Base-by-base conservation (phyloP, 2,113 vertebrate species). In the Grantiella picta region DNA sequence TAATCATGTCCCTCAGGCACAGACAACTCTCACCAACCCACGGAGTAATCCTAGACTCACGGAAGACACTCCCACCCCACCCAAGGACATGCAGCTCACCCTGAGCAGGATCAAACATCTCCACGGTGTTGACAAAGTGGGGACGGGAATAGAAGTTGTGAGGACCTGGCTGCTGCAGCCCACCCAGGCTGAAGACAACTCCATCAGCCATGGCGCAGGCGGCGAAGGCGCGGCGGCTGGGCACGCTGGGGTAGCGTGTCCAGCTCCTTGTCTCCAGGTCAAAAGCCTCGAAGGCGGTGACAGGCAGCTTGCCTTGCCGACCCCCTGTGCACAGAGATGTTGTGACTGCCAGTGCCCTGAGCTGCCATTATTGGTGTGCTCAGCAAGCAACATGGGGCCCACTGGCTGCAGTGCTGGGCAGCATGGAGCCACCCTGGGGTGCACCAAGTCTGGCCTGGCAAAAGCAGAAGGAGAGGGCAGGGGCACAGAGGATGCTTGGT, bases 71-170 rank as follows among this genome's bases (percentile, higher is more conserved):
- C 52, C 56, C 90, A 78, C 31, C 31, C 31, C 75, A 75, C 42
- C 28, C 61, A 70, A n/a, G 35, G n/a, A 61, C 45, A 61, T 0
- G 1, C 15, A 54, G 47, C 98, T 98, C 96, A 99, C 99, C 99
- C 95, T 99, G 99, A 2, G 98, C 98, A 4, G 99, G 95, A 96
- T 99, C 98, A 21, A 99, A 99, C 97, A 99, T 99, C 97, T 99
- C 99, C 97, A 99, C 98, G 12, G 99, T 99, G 98, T 98, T 99
- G 97, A 99, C 99, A 11, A 99, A 99, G 97, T 99, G 99, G 61
- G 99, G 99, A 68, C 99, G 98, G 71, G 99, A 99, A 94, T 99
- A 99, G 98, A 99, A 99, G 98, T 99, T 99, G 94, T 99, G 99
- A 1, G 99, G 99, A 17, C 99, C 99, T 0, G 99, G 99, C 91